Evolutionary conservation across 2,797 vertebrate species (phyloP), one percentile per base, ranked within the genome.

Genomic region (Perodicticus potto): DNA sequence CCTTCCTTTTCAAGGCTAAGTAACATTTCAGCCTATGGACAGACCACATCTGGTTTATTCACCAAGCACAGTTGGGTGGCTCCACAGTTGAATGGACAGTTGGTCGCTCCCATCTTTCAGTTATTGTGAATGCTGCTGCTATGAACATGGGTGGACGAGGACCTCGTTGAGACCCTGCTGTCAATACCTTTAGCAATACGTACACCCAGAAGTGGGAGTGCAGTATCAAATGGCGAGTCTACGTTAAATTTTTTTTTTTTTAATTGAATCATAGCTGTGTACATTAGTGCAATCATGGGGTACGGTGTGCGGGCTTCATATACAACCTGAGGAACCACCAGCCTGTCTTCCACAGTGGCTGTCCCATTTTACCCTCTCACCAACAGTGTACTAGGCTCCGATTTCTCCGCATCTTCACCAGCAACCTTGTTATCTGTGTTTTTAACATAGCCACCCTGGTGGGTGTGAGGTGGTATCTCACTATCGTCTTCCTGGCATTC

Each of bases 1-100:
- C 55, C 55, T 27, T 37, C n/a, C 13, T 37, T 80, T 27, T 37
- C 9, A 80, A 80, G 77, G 77, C 77, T 5, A 13, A 27, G 27
- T 32, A 9, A 59, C 17, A 37, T 17, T 37, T 23, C n/a, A 27
- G 6, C 1, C 4, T 27, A 4, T 6, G 14, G n/a, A 9, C 0
- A 37, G 53, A 80, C 76, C n/a, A 78, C 76, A 23, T n/a, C 1
- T 57, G 53, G 76, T 57, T 25, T 57, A 25, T 55, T 22, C 2
- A 13, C 16, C 67, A 22, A 0, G 1, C 67, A 13, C 49, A 4
- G 11, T 1, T 8, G 49, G 49, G 49, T 55, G 23, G 32, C 32
- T 34, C 22, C n/a, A 40, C 40, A 40, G 40, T 2, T 9, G 20
- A 20, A 4, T 25, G 49, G 76, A 13, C 49, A 4, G 11, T 1